Evolutionary conservation across 2,113 vertebrate genomes (phyloP), one percentile per base, ranked within the genome.

Genomic region (Siphamia tubifer): DNA sequence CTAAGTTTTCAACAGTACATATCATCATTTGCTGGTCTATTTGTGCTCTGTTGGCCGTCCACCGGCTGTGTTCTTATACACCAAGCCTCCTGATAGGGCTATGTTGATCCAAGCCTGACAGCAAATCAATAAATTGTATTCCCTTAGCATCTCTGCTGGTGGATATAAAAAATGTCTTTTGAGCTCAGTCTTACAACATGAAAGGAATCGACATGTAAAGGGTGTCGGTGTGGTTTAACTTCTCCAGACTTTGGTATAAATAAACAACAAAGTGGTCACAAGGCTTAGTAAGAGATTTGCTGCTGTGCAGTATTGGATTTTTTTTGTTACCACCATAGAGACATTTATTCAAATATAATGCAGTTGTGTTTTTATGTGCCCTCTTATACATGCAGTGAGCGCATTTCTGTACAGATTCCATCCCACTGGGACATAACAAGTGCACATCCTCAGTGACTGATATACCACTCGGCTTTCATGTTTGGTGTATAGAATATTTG

Each of bases 111-210:
- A 12, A 68, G 74, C 12, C 63, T 84, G 87, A 87, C 80, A 83
- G 77, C 43, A 87, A 90, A 89, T 91, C 89, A 72, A 90, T 90
- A 66, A 75, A 84, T 67, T 77, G 57, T 79, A 83, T 85, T 83
- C 67, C 72, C 70, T 53, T 28, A 34, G 82, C 66, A 61, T 81
- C 73, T 24, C 34, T 65, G 77, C 77, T 69, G 40, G 55, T 66
- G 71, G 75, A 85, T 71, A 60, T 54, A 65, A 62, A 75, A 68
- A 73, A 53, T 56, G 62, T 83, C 72, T 86, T 85, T 74, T 74
- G 68, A 85, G 85, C 55, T 58, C 45, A 39, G 77, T 74, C 60
- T 82, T 48, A 66, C 57, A 65, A 77, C 74, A 86, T 79, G 63
- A 87, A 87, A 84, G 65, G 11, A 53, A 81, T 79, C 53, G 5